Evolutionary conservation across 2,113 vertebrate genomes (phyloP).

Genomic region (Brachyhypopomus gauderio): DNA sequence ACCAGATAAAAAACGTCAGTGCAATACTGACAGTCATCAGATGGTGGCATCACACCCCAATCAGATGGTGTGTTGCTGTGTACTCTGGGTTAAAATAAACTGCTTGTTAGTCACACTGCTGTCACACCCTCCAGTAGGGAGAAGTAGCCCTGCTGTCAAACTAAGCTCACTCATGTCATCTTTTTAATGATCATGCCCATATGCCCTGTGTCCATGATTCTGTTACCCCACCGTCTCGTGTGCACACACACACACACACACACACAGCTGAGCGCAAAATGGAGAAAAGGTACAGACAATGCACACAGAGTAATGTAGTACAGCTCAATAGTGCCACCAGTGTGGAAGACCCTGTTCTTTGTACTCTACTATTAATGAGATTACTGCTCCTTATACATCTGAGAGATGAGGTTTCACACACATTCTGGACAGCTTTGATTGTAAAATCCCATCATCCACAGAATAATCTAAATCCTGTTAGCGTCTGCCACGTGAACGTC

Average conservation of each 20-base stretch:
- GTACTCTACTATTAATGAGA: slow-evolving; percentile 9
- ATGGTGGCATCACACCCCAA: slow-evolving; percentile 11
- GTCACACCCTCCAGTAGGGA: slow-evolving; percentile 16
- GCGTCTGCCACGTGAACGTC: not conserved
- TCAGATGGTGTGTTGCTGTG: not conserved
- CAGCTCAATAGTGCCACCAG: not conserved
- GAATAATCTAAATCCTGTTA: slow-evolving; percentile 17
- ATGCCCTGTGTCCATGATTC: not conserved
- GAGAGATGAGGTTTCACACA: not conserved
- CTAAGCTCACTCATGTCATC: not conserved
- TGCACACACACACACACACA: not conserved
- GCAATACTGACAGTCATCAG: slow-evolving; percentile 8
- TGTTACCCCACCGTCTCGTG: not conserved
- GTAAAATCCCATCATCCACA: not conserved
- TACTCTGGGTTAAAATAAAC: not conserved
- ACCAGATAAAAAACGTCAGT: not conserved
- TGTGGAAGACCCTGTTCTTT: not conserved
- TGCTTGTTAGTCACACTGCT: not conserved
- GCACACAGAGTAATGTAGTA: too few species aligned
- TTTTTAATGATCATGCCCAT: slow-evolving; percentile 12
- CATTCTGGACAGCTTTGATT: not conserved
- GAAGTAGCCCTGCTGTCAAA: not conserved
- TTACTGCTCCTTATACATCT: slow-evolving; percentile 2
- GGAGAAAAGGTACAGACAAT: too few species aligned
- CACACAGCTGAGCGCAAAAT: not conserved